Evolutionary conservation across 2,113 vertebrate genomes (phyloP).

Genomic region (Zosterops borbonicus): DNA sequence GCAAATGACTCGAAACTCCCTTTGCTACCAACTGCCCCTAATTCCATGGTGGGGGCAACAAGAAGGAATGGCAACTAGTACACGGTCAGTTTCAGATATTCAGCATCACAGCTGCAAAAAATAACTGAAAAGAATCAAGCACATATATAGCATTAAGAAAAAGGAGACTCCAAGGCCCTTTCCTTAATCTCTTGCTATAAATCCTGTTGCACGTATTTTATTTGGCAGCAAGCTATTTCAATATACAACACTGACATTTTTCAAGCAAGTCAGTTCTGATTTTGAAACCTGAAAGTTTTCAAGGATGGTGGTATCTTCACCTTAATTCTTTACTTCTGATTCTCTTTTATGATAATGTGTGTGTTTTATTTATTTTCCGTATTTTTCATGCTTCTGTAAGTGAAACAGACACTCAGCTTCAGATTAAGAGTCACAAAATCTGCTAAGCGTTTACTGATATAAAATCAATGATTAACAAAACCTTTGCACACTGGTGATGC

Average conservation of each 20-base stretch:
- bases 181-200: conserved; percentile 26
- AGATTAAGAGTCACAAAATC: conserved; percentile 25
- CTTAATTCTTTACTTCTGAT: background rate
- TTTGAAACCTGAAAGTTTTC: background rate
- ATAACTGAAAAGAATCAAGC: background rate
- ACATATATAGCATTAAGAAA: background rate
- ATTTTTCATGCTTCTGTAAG: conserved; percentile 10
- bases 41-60: background rate
- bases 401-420: background rate
- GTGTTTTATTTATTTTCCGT: background rate
- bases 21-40: background rate
- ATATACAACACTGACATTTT: conserved; percentile 31
- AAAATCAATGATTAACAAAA: conserved; percentile 46
- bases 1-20: background rate
- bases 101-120: background rate
- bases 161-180: conserved; percentile 32
- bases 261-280: conserved; percentile 31
- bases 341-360: background rate
- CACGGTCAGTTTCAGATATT: background rate
- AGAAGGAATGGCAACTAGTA: background rate
- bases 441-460: conserved; percentile 9
- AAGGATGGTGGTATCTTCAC: background rate
- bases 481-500: background rate
- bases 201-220: conserved; percentile 35
- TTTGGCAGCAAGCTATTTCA: conserved; percentile 45